These are phyloP conservation scores for Schizothorax lantsangensis DNA, from an alignment of 2,797 vertebrate species.

Conservation along the genomic window DNA sequence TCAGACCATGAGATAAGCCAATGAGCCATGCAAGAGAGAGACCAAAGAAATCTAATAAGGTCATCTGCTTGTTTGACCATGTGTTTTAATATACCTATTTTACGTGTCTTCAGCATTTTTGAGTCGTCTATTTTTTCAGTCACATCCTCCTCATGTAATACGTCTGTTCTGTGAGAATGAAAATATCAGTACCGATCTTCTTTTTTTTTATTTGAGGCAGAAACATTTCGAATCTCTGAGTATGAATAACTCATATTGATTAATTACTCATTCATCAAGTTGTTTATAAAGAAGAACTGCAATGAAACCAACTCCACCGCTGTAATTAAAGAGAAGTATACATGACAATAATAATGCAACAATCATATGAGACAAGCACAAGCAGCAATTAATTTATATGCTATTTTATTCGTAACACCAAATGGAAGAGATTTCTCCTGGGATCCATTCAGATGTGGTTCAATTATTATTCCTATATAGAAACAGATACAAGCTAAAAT, in stretches of 20 bases:
- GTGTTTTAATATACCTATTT: background rate
- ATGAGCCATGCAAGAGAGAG: background rate
- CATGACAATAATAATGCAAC: slow-evolving; percentile 20
- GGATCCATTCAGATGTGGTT: background rate
- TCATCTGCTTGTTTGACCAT: background rate
- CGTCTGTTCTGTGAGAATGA: background rate
- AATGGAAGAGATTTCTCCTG: slow-evolving; percentile 8
- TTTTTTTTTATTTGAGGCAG: background rate
- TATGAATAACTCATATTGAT: background rate
- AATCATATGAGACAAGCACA: background rate
- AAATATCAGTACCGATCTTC: background rate
- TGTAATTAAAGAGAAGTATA: background rate
- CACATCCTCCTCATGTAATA: background rate
- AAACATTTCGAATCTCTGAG: background rate
- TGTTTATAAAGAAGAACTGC: background rate
- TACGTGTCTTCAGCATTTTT: background rate
- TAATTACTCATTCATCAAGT: slow-evolving; percentile 14
- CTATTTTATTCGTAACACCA: background rate
- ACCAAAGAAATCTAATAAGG: background rate
- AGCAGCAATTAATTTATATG: slow-evolving; percentile 20
- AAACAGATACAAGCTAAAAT: slow-evolving; percentile 3
- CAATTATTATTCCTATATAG: slow-evolving; percentile 17
- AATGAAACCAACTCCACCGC: slow-evolving; percentile 4
- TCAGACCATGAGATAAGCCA: background rate
- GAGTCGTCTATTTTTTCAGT: too few species aligned